Percentiles rank a stretch among this genome's conserved stretches.
These are phyloP conservation scores for Mylabris phalerata DNA, from an alignment of 1,140 invertebrate species.

Conservation along the genomic window DNA sequence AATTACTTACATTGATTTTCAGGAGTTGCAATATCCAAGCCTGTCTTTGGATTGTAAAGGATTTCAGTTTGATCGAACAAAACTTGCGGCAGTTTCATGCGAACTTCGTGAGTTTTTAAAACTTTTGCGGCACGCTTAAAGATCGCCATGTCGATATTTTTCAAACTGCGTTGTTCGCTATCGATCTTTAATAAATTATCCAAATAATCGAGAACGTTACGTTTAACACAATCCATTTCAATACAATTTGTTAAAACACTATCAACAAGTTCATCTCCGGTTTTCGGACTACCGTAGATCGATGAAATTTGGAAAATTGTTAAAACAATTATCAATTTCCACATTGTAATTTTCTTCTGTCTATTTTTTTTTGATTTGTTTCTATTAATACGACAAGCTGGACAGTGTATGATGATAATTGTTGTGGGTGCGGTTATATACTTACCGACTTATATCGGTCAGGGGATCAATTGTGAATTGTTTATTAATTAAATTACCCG, in stretches of 20 bases:
- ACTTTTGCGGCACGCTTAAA: constrained; percentile 62
- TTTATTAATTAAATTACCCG: constrained; percentile 26
- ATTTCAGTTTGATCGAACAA: constrained; percentile 62
- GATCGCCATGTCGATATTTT: constrained; percentile 66
- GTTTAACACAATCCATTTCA: constrained; percentile 61
- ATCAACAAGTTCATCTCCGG: constrained; percentile 61
- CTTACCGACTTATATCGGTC: constrained; percentile 27
- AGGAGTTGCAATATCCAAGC: constrained; percentile 53
- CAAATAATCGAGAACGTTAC: constrained; percentile 63
- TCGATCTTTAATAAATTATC: constrained; percentile 59
- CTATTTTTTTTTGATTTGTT: neutral
- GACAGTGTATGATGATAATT: constrained; percentile 27
- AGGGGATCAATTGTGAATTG: constrained; percentile 34
- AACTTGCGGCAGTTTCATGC: constrained; percentile 61
- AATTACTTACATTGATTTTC: constrained; percentile 44
- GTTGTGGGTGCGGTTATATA: constrained; percentile 43
- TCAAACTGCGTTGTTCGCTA: constrained; percentile 47
- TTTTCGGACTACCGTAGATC: constrained; percentile 48
- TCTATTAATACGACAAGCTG: constrained; percentile 5
- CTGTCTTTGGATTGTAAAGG: constrained; percentile 60
- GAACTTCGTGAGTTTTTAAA: constrained; percentile 63
- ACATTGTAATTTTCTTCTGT: constrained; percentile 28
- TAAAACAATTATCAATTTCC: constrained; percentile 35
- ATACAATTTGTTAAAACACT: constrained; percentile 66
- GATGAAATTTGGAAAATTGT: constrained; percentile 41